Base-by-base conservation (phyloP, 2,113 vertebrate genomes). In the Symphodus melops region DNA sequence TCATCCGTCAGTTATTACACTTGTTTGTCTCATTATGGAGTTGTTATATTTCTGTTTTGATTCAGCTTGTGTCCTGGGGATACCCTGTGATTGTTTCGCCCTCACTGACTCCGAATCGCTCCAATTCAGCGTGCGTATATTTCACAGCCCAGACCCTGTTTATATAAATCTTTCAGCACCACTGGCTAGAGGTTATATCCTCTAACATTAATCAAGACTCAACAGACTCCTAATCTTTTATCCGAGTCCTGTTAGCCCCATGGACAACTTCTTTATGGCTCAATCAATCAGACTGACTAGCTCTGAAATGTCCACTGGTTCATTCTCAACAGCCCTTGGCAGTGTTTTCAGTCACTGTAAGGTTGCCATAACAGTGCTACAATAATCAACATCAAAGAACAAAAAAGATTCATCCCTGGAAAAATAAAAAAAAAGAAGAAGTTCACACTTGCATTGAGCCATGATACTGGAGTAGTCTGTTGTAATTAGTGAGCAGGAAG, bases 281-380 rank as follows among this genome's bases (percentile, higher is more conserved):
- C 90, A 87, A 91, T 92, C 88, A 80, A 89, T 91, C 90, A 89
- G 73, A 62, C 72, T 83, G 91, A 91, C 89, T 76, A 54, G 81
- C 76, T 73, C 76, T 85, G 76, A 91, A 86, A 86, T 85, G 77
- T 77, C 86, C 69, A n/a, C 53, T 65, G 73, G 62, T 84, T 70
- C 76, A 78, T 59, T 82, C 70, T 66, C 68, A 61, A 67, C 82
- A 81, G 70, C 64, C 36, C n/a, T 21, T 60, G 68, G 37, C 81
- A 61, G 67, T 28, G 64, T 64, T 20, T 78, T 80, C 71, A 66
- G 66, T 78, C 65, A 28, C 60, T 48, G 57, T 5, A 46, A 71
- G 59, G 59, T 75, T 55, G 62, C 68, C 58, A 53, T 72, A 77
- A 76, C 44, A 17, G 19, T 23, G 74, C 49, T 67, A 71, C 64